Evolutionary conservation across 2,797 vertebrate species (phyloP).

Genomic region (Trachops cirrhosus): DNA sequence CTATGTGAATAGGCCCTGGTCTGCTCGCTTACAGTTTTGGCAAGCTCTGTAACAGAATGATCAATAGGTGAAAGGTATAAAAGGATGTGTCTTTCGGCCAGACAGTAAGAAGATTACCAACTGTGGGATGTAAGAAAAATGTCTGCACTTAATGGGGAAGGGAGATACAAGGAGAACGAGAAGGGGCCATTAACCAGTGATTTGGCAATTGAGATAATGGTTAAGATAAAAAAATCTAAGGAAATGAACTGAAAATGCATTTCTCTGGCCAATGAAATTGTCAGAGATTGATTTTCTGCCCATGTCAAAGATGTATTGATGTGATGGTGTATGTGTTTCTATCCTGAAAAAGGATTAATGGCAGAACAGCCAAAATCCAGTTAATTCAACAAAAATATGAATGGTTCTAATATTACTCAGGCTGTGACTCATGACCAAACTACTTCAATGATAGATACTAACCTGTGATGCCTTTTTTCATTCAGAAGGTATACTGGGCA

Average conservation of each 20-base stretch:
- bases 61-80: too few species aligned
- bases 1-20: too few species aligned
- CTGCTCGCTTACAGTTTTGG: too few species aligned
- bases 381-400: background rate
- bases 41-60: too few species aligned
- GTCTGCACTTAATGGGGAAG: background rate
- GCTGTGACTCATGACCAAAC: background rate
- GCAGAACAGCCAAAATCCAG: background rate
- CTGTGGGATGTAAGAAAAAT: background rate
- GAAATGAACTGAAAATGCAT: background rate
- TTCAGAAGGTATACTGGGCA: slow-evolving; percentile 75
- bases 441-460: slow-evolving; percentile 20
- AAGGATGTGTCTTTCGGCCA: background rate
- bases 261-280: background rate
- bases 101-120: background rate
- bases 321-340: background rate
- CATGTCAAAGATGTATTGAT: background rate
- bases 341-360: background rate
- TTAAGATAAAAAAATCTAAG: background rate
- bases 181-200: background rate
- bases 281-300: background rate
- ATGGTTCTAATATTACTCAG: background rate
- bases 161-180: background rate
- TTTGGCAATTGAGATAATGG: background rate
- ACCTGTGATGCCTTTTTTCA: slow-evolving; percentile 74